These are phyloP conservation scores for Tetranychus cinnabarinus DNA, from an alignment of 1,140 invertebrate species.

Conservation along the genomic window DNA sequence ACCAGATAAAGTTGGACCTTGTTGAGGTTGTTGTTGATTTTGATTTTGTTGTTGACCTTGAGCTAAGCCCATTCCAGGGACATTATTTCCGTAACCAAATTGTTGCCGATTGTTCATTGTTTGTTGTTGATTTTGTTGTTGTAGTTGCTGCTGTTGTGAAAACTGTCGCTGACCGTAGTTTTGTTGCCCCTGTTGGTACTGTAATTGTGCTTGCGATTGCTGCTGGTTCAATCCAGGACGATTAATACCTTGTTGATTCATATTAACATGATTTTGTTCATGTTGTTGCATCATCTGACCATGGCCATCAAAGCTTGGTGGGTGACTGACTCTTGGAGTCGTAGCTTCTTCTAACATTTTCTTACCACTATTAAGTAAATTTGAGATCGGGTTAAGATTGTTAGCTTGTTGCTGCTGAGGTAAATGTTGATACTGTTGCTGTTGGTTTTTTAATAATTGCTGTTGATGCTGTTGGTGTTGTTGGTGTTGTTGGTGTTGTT, in stretches of 20 bases:
- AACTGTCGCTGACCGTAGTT: not conserved
- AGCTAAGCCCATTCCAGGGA: not conserved
- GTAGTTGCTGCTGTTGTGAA: not conserved
- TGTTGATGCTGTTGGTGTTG: not conserved
- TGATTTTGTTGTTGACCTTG: not conserved
- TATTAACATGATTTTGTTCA: conserved; percentile 3
- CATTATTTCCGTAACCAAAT: no score
- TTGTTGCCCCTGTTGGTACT: not conserved
- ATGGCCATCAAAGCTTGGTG: not conserved
- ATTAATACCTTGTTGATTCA: not conserved
- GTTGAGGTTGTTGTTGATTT: not conserved
- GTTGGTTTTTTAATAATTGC: not conserved
- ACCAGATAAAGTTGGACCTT: not conserved
- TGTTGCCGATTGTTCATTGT: no score
- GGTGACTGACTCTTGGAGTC: conserved; percentile 4
- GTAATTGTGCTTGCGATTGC: not conserved
- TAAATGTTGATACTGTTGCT: not conserved
- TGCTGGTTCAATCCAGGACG: not conserved
- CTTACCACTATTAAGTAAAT: conserved; percentile 7
- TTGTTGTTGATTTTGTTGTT: not conserved
- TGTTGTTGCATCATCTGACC: not conserved
- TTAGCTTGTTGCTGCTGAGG: conserved; percentile 1
- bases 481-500: not conserved
- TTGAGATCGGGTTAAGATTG: conserved; percentile 1
- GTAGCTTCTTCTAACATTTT: conserved; percentile 9